phyloP scores from a whole-genome alignment of 2,888 invertebrate species.

The Euplexia lucipara region DNA sequence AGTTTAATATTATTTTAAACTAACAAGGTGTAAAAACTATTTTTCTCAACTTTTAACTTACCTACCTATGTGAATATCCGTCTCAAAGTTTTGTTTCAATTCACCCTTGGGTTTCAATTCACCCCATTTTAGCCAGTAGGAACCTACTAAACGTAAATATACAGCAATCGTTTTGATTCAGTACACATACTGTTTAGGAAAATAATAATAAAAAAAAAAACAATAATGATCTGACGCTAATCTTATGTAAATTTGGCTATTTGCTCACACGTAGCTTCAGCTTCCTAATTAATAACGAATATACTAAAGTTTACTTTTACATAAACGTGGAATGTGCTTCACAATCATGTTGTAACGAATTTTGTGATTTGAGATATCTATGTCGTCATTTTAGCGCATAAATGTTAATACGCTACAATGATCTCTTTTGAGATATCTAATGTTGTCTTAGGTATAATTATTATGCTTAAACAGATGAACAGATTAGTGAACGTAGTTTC shows the following conservation, averaged over 20 bases:
- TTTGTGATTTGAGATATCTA: neutral
- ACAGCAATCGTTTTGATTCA: no score
- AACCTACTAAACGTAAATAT: neutral
- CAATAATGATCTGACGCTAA: slow-evolving; percentile 1
- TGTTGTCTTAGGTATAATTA: neutral
- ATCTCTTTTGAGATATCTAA: neutral
- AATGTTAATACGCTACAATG: neutral
- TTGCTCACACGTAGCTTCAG: slow-evolving; percentile 7
- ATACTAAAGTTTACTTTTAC: slow-evolving; percentile 31
- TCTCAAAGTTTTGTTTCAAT: no score
- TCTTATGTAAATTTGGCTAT: slow-evolving; percentile 28
- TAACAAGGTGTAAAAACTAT: no score
- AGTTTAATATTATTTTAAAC: no score
- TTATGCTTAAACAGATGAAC: no score
- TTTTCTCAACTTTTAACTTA: no score
- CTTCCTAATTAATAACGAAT: slow-evolving; percentile 32
- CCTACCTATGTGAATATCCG: no score
- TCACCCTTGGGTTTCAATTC: no score
- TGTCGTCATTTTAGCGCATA: neutral
- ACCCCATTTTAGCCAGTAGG: no score
- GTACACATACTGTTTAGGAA: no score
- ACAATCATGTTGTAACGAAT: slow-evolving; percentile 20
- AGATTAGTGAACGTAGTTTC: neutral
- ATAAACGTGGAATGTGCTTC: slow-evolving; percentile 21
- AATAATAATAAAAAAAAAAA: no score